A percentile compares a stretch with the other conserved stretches of the same genome.
Conservation (phyloP, 2,797 vertebrate species). For the Falco naumanni region DNA sequence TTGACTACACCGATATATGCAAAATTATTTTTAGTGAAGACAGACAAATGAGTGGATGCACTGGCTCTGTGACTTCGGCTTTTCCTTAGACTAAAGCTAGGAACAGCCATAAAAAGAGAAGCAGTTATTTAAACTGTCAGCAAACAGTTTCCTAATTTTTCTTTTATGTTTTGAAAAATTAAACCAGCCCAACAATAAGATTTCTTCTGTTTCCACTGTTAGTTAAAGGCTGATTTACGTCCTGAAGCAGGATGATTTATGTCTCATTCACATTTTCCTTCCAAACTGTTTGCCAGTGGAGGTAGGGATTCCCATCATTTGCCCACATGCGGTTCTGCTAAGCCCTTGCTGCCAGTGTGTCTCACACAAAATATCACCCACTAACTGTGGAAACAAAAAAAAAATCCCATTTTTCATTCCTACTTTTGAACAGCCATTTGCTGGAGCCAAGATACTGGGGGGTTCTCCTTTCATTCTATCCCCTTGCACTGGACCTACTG, state of each 20-base stretch:
- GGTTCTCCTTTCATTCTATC: neutral
- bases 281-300: neutral
- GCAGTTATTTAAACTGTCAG: neutral
- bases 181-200: neutral
- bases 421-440: neutral
- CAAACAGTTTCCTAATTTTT: neutral
- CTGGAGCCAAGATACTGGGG: neutral
- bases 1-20: neutral
- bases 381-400: neutral
- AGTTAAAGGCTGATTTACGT: slow-evolving; percentile 1
- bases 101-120: neutral
- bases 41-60: neutral
- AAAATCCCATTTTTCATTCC: accelerated
- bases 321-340: neutral
- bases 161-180: neutral
- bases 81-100: neutral
- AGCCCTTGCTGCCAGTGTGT: neutral
- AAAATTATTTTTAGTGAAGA: neutral
- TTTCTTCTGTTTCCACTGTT: neutral
- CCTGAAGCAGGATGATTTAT: neutral
- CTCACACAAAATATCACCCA: neutral
- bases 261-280: neutral
- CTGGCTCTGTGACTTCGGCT: neutral
- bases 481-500: neutral
- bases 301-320: neutral